These are phyloP conservation scores for Odocoileus hemionus DNA, from an alignment of 2,113 vertebrate species.

Conservation along the genomic window DNA sequence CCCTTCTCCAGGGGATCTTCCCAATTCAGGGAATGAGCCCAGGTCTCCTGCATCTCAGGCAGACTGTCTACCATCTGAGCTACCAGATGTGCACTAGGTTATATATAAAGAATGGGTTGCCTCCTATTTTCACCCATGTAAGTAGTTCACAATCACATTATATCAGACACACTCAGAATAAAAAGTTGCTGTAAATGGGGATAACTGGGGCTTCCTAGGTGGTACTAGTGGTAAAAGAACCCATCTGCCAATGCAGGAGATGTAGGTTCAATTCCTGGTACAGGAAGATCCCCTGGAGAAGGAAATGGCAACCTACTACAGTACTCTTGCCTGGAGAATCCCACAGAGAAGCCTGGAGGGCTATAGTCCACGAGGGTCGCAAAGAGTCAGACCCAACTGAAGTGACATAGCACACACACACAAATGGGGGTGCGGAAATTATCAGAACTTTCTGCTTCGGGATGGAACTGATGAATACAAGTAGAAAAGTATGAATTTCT, in stretches of 20 bases:
- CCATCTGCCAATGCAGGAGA: neutral
- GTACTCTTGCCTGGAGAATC: neutral
- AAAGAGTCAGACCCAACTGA: neutral
- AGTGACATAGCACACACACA: neutral
- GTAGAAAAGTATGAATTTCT: neutral
- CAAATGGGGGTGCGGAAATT: neutral
- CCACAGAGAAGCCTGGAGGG: neutral
- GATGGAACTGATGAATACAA: constrained; percentile 13
- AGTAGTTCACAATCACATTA: neutral
- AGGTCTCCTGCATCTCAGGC: neutral
- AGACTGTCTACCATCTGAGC: neutral
- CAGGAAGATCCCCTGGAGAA: neutral
- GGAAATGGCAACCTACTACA: neutral
- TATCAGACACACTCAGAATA: neutral
- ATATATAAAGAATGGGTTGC: neutral
- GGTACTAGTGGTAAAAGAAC: neutral
- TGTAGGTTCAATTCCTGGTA: neutral
- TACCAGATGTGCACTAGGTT: neutral
- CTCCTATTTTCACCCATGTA: neutral
- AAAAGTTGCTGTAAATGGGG: neutral
- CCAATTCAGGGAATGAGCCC: neutral
- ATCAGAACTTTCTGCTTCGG: neutral
- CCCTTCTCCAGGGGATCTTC: neutral
- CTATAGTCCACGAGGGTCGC: neutral
- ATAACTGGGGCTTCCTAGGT: neutral